phyloP scores from a whole-genome alignment of 1,140 invertebrate species.

The Phthorimaea operculella region DNA sequence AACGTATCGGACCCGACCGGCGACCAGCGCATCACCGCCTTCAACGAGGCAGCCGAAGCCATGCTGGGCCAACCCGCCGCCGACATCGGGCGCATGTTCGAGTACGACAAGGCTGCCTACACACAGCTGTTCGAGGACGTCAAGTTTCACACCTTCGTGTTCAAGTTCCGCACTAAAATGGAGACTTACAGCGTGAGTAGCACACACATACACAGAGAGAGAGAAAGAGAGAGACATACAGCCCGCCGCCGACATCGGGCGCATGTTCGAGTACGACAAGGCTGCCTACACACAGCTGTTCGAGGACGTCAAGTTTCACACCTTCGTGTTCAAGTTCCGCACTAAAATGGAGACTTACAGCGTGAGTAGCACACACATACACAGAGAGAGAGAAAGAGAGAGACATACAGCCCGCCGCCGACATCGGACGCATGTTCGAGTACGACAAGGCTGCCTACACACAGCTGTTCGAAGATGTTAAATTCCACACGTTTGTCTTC shows the following conservation, averaged over 20 bases:
- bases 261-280: slow-evolving; percentile 72
- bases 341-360: slow-evolving; percentile 92
- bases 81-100: slow-evolving; percentile 78
- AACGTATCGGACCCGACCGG: slow-evolving; percentile 72
- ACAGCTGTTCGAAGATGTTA: slow-evolving; percentile 76
- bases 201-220: no score
- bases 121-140: slow-evolving; percentile 76
- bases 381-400: no score
- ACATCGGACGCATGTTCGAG: slow-evolving; percentile 78
- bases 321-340: slow-evolving; percentile 83
- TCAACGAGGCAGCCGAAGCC: slow-evolving; percentile 87
- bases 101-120: slow-evolving; percentile 71
- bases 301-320: slow-evolving; percentile 79
- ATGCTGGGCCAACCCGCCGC: slow-evolving; percentile 82
- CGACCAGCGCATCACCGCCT: slow-evolving; percentile 92
- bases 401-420: slow-evolving; percentile 79
- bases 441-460: slow-evolving; percentile 71
- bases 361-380: slow-evolving; percentile 74
- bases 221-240: no score
- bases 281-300: slow-evolving; percentile 73
- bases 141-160: slow-evolving; percentile 82
- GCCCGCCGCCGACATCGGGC: slow-evolving; percentile 83
- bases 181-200: slow-evolving; percentile 88
- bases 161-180: slow-evolving; percentile 86
- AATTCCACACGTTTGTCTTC: slow-evolving; percentile 85